Conservation (phyloP, 2,113 vertebrate genomes). For the Lontra canadensis region DNA sequence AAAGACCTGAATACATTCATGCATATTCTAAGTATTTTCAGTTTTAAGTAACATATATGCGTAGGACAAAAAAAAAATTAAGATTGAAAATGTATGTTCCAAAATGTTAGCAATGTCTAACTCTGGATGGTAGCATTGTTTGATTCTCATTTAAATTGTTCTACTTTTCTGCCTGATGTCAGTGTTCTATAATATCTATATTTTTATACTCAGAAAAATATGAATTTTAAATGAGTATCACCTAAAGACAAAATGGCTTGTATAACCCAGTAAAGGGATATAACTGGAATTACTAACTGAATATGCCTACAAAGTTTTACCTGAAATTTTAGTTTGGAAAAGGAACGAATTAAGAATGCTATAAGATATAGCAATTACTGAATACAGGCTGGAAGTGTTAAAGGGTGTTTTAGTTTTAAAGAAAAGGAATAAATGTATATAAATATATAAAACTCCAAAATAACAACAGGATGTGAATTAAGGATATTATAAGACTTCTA, state of each 20-base stretch:
- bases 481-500: not conserved
- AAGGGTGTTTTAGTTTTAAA: not conserved
- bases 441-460: not conserved
- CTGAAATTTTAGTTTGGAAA: constrained; percentile 27
- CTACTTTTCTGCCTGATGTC: not conserved
- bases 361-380: not conserved
- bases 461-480: not conserved
- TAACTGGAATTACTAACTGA: constrained; percentile 19
- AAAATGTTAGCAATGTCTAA: not conserved
- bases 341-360: constrained; percentile 25
- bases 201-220: constrained; percentile 9
- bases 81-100: not conserved
- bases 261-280: not conserved
- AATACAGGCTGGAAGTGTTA: constrained; percentile 24
- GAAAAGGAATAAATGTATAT: not conserved
- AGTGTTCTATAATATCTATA: not conserved
- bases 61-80: not conserved
- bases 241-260: not conserved
- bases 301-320: constrained; percentile 36
- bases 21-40: not conserved
- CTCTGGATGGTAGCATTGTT: not conserved
- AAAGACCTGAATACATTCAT: not conserved
- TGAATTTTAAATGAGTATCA: not conserved
- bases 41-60: not conserved
- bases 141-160: not conserved